phyloP scores from a whole-genome alignment of 2,888 invertebrate species.

The Cantharis rufa region DNA sequence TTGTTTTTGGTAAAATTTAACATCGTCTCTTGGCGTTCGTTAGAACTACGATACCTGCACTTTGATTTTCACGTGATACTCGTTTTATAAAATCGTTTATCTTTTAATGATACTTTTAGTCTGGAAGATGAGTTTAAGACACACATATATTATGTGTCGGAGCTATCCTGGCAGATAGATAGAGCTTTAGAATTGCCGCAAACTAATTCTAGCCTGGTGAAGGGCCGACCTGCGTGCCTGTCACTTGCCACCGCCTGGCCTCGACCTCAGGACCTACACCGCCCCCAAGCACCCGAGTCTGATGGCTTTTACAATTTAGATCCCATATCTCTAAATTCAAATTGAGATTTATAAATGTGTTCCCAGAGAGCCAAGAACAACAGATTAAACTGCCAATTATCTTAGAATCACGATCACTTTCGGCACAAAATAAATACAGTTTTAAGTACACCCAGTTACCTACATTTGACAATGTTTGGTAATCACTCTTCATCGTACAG shows the following conservation, averaged over 20 bases:
- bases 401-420: not conserved
- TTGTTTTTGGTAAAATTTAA: constrained; percentile 17
- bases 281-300: constrained; percentile 51
- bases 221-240: constrained; percentile 56
- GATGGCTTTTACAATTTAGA: constrained; percentile 52
- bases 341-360: constrained; percentile 49
- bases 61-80: constrained; percentile 16
- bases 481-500: not conserved
- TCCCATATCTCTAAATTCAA: constrained; percentile 53
- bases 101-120: constrained; percentile 20
- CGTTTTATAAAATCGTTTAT: constrained; percentile 21
- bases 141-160: constrained; percentile 38
- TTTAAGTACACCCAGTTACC: not conserved
- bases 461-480: not conserved
- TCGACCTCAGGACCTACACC: constrained; percentile 54
- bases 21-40: constrained; percentile 3
- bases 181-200: constrained; percentile 43
- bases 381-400: constrained; percentile 15
- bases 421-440: not conserved
- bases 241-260: constrained; percentile 57
- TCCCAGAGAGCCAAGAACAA: constrained; percentile 21
- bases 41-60: not conserved
- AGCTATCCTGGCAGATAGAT: constrained; percentile 42
- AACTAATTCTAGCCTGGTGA: constrained; percentile 52
- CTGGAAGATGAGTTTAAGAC: constrained; percentile 22